These are phyloP conservation scores for Drosophila formosana DNA, from an alignment of 2,888 invertebrate genomes.

Conservation along the genomic window DNA sequence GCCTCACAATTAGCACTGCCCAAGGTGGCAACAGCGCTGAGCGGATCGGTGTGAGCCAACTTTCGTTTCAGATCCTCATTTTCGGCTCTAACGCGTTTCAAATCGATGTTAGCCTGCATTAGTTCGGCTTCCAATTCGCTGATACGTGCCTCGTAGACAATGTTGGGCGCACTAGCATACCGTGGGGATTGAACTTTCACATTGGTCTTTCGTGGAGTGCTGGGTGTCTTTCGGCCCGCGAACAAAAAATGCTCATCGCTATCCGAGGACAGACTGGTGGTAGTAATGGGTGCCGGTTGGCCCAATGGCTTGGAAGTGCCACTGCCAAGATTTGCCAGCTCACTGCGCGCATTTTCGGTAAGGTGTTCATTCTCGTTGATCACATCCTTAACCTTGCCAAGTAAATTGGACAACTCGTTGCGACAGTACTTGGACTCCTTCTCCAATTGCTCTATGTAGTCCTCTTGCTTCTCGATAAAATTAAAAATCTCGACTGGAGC, in stretches of 20 bases:
- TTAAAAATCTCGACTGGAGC: conserved; percentile 90
- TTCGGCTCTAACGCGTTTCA: conserved; percentile 90
- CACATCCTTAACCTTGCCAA: conserved; percentile 94
- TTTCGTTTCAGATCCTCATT: conserved; percentile 86
- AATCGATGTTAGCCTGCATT: conserved; percentile 91
- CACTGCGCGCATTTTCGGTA: conserved; percentile 91
- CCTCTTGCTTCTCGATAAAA: conserved; percentile 94
- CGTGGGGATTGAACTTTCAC: conserved; percentile 75
- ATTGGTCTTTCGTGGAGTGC: conserved; percentile 66
- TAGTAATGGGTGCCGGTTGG: conserved; percentile 17
- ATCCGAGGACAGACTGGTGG: conserved; percentile 86
- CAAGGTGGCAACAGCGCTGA: conserved; percentile 48
- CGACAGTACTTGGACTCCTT: conserved; percentile 93
- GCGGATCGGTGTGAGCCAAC: conserved; percentile 72
- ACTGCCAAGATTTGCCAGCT: conserved; percentile 87
- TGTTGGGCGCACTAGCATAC: conserved; percentile 90
- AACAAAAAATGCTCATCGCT: conserved; percentile 84
- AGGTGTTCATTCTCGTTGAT: conserved; percentile 93
- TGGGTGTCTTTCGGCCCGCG: conserved; percentile 52
- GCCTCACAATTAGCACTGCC: conserved; percentile 86
- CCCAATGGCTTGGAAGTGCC: conserved; percentile 30
- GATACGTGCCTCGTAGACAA: conserved; percentile 93
- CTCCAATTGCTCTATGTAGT: conserved; percentile 94
- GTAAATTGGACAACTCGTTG: conserved; percentile 91
- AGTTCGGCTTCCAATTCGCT: conserved; percentile 94